Conservation (phyloP, 64 coral and sea anemone species). For the Pocillopora damicornis region DNA sequence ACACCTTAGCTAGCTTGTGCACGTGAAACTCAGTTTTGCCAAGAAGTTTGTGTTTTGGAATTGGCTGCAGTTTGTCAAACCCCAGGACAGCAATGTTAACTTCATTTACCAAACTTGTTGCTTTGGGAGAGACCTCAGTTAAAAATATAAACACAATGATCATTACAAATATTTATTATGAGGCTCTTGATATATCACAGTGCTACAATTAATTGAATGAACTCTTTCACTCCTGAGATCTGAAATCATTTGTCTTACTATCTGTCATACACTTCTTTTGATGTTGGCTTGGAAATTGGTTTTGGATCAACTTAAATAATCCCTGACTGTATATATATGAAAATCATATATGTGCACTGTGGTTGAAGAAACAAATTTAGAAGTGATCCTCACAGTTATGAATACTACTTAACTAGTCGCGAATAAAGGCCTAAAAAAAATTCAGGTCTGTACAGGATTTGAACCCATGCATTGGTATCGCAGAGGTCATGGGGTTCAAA, state of each 20-base stretch:
- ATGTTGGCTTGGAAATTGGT: too few species aligned
- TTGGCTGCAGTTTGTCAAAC: constrained; percentile 61
- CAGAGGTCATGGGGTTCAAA: too few species aligned
- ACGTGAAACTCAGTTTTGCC: constrained; percentile 85
- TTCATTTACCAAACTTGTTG: constrained; percentile 55
- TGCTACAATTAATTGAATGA: neutral
- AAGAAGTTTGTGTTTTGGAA: constrained; percentile 67
- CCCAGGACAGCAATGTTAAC: constrained; percentile 68
- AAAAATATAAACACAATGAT: neutral
- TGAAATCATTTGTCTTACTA: neutral
- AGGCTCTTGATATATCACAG: neutral
- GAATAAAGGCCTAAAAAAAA: too few species aligned
- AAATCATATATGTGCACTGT: too few species aligned
- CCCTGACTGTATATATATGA: too few species aligned
- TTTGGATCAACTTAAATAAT: too few species aligned
- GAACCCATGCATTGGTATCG: too few species aligned
- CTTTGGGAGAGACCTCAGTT: constrained; percentile 65
- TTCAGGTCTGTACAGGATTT: too few species aligned
- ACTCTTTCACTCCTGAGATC: neutral
- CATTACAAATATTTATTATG: neutral
- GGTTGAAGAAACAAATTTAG: too few species aligned
- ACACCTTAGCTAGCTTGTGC: constrained; percentile 82
- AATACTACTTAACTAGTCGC: too few species aligned
- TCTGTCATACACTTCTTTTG: too few species aligned
- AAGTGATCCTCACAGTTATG: too few species aligned